phyloP scores from a whole-genome alignment of 1,140 invertebrate genomes.

The Ericerus pela region DNA sequence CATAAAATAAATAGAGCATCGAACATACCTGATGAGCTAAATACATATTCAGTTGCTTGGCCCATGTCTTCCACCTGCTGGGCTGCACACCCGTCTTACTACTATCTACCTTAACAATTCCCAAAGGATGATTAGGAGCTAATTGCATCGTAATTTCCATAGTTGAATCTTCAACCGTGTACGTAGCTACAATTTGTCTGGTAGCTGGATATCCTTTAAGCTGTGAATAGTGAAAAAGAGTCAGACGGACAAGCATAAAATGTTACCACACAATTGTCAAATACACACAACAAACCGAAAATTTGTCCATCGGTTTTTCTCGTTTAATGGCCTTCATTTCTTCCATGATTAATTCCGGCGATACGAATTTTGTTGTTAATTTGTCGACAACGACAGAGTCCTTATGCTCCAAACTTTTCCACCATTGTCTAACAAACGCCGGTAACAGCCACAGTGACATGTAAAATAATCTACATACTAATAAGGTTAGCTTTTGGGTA shows the following conservation, averaged over 20 bases:
- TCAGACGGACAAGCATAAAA: neutral
- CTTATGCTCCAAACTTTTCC: constrained; percentile 46
- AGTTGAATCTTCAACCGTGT: constrained; percentile 63
- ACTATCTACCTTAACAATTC: constrained; percentile 49
- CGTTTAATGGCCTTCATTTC: constrained; percentile 47
- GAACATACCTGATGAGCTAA: constrained; percentile 55
- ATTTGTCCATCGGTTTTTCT: constrained; percentile 43
- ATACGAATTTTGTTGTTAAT: constrained; percentile 57
- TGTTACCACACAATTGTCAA: neutral
- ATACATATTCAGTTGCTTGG: constrained; percentile 66
- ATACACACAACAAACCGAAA: constrained; percentile 39
- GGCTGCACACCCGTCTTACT: constrained; percentile 44
- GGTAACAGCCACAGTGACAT: constrained; percentile 49
- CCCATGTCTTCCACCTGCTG: constrained; percentile 49
- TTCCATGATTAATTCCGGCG: constrained; percentile 47
- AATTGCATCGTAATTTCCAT: constrained; percentile 64
- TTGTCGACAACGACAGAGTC: constrained; percentile 53
- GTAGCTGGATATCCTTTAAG: constrained; percentile 50
- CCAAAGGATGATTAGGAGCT: constrained; percentile 65
- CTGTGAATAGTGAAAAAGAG: constrained; percentile 30
- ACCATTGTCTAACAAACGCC: constrained; percentile 70
- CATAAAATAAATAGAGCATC: neutral
- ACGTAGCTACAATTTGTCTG: constrained; percentile 61
- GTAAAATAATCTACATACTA: constrained; percentile 51
- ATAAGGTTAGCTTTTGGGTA: constrained; percentile 37